Evolutionary conservation across 2,113 vertebrate genomes (phyloP).

Genomic region (Sterrhoptilus dennistouni): DNA sequence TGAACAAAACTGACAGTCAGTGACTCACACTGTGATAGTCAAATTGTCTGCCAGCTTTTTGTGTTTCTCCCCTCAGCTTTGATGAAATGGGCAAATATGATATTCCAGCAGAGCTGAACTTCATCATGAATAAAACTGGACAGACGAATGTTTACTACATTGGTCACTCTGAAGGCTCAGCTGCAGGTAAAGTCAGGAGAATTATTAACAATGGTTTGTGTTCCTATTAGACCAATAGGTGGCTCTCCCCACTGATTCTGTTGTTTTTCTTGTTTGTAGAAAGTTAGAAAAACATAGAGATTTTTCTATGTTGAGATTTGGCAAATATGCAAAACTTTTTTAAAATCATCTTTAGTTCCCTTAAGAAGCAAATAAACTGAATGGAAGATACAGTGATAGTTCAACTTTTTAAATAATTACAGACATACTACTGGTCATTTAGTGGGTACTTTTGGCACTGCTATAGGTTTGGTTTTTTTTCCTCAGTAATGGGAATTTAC

Average conservation of each 20-base stretch:
- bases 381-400: background rate
- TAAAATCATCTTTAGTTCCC: background rate
- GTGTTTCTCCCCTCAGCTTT: slow-evolving; percentile 72
- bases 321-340: background rate
- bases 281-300: background rate
- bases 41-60: background rate
- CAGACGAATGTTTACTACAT: slow-evolving; percentile 85
- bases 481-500: background rate
- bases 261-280: background rate
- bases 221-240: background rate
- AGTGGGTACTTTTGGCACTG: background rate
- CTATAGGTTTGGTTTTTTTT: background rate
- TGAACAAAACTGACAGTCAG: background rate
- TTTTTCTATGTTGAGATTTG: background rate
- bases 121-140: slow-evolving; percentile 83
- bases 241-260: background rate
- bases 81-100: slow-evolving; percentile 92
- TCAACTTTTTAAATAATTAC: background rate
- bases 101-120: slow-evolving; percentile 85
- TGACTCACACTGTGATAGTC: background rate
- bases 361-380: background rate
- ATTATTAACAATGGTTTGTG: background rate
- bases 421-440: background rate
- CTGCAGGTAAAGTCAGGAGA: slow-evolving; percentile 75
- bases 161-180: slow-evolving; percentile 90